These are phyloP conservation scores for Ips typographus DNA, from an alignment of 1,140 invertebrate genomes.

Conservation along the genomic window DNA sequence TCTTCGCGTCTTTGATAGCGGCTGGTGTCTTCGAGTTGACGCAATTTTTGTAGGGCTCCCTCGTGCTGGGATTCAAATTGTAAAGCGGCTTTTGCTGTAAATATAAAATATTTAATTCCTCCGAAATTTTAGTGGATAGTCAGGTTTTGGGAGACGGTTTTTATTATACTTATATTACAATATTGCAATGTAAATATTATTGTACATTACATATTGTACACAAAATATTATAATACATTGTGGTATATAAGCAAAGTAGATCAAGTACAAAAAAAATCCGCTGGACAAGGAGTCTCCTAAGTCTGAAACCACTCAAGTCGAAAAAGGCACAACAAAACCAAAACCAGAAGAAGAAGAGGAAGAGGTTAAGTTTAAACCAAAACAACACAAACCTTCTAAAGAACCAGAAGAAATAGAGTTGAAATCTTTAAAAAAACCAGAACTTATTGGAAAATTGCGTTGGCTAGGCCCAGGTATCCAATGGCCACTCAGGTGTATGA, in stretches of 20 bases:
- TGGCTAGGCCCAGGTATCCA: slow-evolving; percentile 16
- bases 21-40: slow-evolving; percentile 80
- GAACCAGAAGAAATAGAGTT: slow-evolving; percentile 32
- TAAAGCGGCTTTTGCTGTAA: slow-evolving; percentile 75
- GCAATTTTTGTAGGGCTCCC: slow-evolving; percentile 81
- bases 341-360: slow-evolving; percentile 13
- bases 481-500: slow-evolving; percentile 14
- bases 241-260: slow-evolving; percentile 4
- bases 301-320: slow-evolving; percentile 30
- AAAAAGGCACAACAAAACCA: slow-evolving; percentile 37
- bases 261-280: slow-evolving; percentile 42
- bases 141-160: neutral
- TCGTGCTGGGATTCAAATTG: slow-evolving; percentile 90
- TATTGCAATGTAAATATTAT: neutral
- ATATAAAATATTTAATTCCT: neutral
- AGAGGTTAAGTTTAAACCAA: slow-evolving; percentile 23
- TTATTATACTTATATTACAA: no score
- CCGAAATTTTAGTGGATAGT: slow-evolving; percentile 12
- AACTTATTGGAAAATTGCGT: slow-evolving; percentile 15
- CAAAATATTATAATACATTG: slow-evolving; percentile 1
- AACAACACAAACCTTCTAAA: slow-evolving; percentile 36
- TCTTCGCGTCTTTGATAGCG: slow-evolving; percentile 79
- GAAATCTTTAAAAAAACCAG: slow-evolving; percentile 31
- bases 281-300: slow-evolving; percentile 49
- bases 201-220: neutral